phyloP scores from a whole-genome alignment of 1,140 invertebrate species.

The Ridgeia piscesae region DNA sequence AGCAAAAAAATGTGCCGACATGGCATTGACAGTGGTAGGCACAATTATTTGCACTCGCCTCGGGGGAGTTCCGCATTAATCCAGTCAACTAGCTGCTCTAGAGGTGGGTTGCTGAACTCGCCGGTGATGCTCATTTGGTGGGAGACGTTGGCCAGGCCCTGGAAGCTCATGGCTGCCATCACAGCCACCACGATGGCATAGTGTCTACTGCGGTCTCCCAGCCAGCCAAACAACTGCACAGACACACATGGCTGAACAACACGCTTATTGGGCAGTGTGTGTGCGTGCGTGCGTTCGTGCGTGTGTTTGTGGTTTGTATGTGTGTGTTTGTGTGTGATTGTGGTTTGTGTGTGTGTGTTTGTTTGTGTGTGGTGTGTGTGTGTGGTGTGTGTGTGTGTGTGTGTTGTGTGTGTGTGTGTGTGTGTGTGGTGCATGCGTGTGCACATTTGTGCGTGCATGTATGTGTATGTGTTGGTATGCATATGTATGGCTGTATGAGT shows the following conservation, averaged over 20 bases:
- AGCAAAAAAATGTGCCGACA: background rate
- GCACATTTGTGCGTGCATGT: background rate
- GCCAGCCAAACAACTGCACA: conserved; percentile 48
- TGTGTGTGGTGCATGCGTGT: background rate
- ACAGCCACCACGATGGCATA: conserved; percentile 55
- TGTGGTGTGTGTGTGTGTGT: background rate
- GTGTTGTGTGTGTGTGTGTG: background rate
- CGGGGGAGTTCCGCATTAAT: conserved; percentile 65
- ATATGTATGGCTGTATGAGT: too few relatives aligned
- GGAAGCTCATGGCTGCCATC: conserved; percentile 58
- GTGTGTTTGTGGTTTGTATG: background rate
- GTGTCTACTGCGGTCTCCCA: conserved; percentile 46
- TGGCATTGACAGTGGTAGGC: background rate
- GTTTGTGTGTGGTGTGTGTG: too few relatives aligned
- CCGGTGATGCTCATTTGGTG: conserved; percentile 61
- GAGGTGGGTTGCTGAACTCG: conserved; percentile 56
- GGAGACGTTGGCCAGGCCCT: conserved; percentile 59
- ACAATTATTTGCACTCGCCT: conserved; percentile 40
- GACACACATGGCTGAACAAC: background rate
- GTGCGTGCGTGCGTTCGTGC: background rate
- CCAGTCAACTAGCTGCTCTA: conserved; percentile 78
- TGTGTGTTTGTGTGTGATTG: background rate
- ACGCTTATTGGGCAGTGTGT: background rate
- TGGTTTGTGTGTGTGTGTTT: too few relatives aligned
- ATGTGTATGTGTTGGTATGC: too few relatives aligned